These are phyloP conservation scores for Drosophila multiciliata DNA, from an alignment of 2,888 invertebrate species.

Conservation along the genomic window DNA sequence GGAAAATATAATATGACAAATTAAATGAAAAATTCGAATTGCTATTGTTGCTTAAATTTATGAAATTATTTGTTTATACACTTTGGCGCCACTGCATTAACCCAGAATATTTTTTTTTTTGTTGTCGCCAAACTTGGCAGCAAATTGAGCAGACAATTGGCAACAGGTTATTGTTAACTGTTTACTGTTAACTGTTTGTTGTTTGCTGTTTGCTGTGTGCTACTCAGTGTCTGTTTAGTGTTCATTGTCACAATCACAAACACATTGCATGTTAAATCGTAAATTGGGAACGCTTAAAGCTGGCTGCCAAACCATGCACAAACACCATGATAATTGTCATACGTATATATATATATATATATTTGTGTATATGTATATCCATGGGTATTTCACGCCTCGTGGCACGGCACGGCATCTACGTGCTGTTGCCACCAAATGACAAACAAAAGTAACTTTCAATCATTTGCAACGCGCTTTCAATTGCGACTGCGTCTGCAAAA, in stretches of 20 bases:
- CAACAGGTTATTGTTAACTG: conserved; percentile 6
- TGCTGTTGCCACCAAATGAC: conserved; percentile 43
- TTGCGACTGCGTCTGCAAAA: conserved; percentile 56
- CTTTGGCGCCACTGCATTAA: background rate
- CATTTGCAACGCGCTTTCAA: conserved; percentile 78
- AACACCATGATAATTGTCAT: background rate
- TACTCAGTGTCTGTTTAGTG: background rate
- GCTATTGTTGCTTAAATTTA: background rate
- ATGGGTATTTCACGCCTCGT: conserved; percentile 20
- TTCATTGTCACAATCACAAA: conserved; percentile 32
- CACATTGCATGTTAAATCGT: conserved; percentile 36
- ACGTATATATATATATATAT: background rate
- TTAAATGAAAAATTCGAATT: background rate
- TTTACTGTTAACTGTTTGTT: background rate
- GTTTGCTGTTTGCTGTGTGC: conserved; percentile 6
- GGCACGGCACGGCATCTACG: conserved; percentile 30
- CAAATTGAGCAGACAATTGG: background rate
- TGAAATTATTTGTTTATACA: background rate
- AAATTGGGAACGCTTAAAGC: conserved; percentile 13
- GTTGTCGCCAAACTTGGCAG: background rate
- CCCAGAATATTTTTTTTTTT: background rate
- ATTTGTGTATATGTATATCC: background rate
- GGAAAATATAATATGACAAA: background rate
- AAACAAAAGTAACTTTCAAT: conserved; percentile 67
- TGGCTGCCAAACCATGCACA: background rate